These are phyloP conservation scores for Adrianichthys oophorus DNA, from an alignment of 2,797 vertebrate species.

Conservation along the genomic window DNA sequence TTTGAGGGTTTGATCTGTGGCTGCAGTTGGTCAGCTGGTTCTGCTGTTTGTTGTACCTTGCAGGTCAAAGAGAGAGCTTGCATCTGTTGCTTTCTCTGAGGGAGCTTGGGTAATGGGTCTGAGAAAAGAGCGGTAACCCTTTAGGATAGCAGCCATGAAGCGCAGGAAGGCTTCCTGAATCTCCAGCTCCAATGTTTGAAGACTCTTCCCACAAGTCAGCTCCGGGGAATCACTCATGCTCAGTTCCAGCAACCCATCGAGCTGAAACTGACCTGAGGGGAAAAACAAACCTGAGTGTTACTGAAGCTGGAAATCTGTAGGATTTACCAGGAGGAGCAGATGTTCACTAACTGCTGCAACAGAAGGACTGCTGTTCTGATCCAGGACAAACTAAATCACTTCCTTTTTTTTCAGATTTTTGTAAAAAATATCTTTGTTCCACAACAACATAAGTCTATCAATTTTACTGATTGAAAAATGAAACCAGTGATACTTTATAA, in stretches of 20 bases:
- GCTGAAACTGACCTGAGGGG: constrained; percentile 85
- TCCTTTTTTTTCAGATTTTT: too few species aligned
- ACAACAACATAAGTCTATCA: too few species aligned
- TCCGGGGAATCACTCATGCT: constrained; percentile 83
- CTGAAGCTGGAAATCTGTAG: too few species aligned
- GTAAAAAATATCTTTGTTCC: too few species aligned
- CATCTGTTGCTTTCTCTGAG: constrained; percentile 97
- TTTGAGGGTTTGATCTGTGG: background rate
- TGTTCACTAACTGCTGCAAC: too few species aligned
- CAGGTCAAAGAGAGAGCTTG: constrained; percentile 95
- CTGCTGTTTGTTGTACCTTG: constrained; percentile 81
- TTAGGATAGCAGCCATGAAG: constrained; percentile 97
- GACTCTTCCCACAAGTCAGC: constrained; percentile 85
- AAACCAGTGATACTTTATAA: too few species aligned
- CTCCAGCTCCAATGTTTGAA: constrained; percentile 92
- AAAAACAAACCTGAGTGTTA: background rate
- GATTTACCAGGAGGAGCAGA: too few species aligned
- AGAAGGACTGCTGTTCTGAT: too few species aligned
- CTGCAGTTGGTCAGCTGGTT: background rate
- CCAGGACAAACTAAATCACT: too few species aligned
- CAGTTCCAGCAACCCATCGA: constrained; percentile 88
- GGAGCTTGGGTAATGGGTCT: constrained; percentile 96
- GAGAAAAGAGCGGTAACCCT: constrained; percentile 94
- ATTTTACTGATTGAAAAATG: too few species aligned
- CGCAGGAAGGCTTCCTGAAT: constrained; percentile 97